Conservation (phyloP, 2,113 vertebrate genomes). For the Burhinus bistriatus region DNA sequence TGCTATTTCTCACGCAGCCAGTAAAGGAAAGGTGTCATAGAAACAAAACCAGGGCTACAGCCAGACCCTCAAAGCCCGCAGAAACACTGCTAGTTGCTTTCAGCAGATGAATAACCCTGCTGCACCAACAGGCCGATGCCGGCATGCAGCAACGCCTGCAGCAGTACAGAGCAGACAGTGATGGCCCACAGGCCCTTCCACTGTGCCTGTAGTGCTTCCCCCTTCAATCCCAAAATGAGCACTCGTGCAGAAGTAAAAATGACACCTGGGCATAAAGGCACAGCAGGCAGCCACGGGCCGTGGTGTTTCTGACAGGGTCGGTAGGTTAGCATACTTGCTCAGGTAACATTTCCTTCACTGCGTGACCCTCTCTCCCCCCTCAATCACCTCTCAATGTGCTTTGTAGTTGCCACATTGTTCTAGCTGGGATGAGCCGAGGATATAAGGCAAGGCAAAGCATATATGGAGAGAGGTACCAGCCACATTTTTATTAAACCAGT, state of each 20-base stretch:
- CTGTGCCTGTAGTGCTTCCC: background rate
- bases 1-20: background rate
- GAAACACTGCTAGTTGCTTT: background rate
- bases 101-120: background rate
- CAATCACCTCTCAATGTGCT: background rate
- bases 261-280: background rate
- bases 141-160: background rate
- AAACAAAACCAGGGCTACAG: background rate
- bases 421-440: background rate
- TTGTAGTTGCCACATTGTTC: background rate
- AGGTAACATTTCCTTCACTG: background rate
- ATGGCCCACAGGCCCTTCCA: background rate
- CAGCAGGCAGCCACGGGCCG: fast-evolving
- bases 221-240: background rate
- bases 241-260: background rate
- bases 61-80: background rate
- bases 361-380: background rate
- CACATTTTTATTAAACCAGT: background rate
- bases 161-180: background rate
- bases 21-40: background rate
- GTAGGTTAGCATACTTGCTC: background rate
- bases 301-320: background rate
- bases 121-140: background rate
- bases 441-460: background rate
- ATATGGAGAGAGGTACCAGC: background rate